A percentile compares a stretch with the other conserved stretches of the same genome.
These are phyloP conservation scores for Gorsachius goisagi DNA, from an alignment of 2,113 vertebrate species.

Conservation along the genomic window DNA sequence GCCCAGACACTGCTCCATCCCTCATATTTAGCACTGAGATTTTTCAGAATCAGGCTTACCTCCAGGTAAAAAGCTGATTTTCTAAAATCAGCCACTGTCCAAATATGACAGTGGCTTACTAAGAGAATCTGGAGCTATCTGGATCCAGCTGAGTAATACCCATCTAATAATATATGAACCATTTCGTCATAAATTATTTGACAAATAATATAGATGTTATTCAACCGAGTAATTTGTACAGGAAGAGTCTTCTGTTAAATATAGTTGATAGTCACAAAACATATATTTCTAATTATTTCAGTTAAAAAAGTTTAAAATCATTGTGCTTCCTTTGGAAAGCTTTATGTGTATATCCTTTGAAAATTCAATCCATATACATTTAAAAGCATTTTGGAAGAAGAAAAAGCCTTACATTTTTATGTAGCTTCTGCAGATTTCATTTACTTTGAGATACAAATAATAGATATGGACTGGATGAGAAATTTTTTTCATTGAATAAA, in stretches of 20 bases:
- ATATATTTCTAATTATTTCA: neutral
- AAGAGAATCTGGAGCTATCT: neutral
- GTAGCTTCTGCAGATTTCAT: neutral
- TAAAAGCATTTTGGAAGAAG: neutral
- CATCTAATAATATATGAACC: neutral
- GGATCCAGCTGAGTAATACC: neutral
- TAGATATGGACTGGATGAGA: neutral
- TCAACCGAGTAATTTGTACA: neutral
- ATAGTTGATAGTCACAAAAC: neutral
- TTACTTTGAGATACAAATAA: neutral
- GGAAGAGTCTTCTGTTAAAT: neutral
- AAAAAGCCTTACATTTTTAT: neutral
- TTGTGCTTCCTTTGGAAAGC: neutral
- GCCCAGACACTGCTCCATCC: neutral
- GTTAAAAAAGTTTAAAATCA: neutral
- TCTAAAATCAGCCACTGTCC: neutral
- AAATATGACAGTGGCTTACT: neutral
- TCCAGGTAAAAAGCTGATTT: neutral
- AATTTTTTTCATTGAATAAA: neutral
- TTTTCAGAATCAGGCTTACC: neutral
- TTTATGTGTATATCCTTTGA: neutral
- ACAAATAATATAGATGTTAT: neutral
- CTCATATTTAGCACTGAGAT: neutral
- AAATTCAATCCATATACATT: neutral
- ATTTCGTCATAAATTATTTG: neutral